Conservation (phyloP, 2,797 vertebrate species). For the Enteromius mattozi region DNA sequence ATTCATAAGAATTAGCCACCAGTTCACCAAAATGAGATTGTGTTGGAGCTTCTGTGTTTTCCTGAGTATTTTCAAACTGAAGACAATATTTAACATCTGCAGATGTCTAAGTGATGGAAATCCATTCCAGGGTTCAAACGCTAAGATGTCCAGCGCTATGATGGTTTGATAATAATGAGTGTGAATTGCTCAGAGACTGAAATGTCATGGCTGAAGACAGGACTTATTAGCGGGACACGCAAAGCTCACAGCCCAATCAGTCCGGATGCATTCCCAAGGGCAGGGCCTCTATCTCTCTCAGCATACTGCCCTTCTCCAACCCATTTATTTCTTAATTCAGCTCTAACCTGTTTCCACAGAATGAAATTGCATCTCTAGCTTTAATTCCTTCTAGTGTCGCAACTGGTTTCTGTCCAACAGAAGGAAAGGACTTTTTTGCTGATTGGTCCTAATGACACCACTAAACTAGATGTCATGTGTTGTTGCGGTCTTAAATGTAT, state of each 20-base stretch:
- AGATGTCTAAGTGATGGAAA: constrained; percentile 14
- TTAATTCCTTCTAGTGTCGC: constrained; percentile 35
- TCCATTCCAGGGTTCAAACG: neutral
- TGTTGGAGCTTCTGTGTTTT: constrained; percentile 44
- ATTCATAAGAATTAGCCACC: neutral
- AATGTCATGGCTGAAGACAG: constrained; percentile 40
- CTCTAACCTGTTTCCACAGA: constrained; percentile 42
- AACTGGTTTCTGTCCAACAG: constrained; percentile 20
- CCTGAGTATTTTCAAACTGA: constrained; percentile 48
- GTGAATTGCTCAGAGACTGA: constrained; percentile 23
- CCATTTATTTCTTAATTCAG: constrained; percentile 52
- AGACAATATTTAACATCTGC: neutral
- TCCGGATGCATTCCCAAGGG: constrained; percentile 24
- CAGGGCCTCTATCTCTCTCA: constrained; percentile 15
- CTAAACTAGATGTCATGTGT: neutral
- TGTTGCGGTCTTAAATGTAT: neutral
- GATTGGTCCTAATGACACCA: neutral
- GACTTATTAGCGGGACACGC: constrained; percentile 57
- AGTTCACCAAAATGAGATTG: neutral
- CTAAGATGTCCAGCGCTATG: constrained; percentile 15
- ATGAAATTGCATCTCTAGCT: constrained; percentile 35
- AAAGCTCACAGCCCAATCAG: constrained; percentile 62
- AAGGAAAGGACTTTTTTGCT: neutral
- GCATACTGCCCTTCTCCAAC: constrained; percentile 36
- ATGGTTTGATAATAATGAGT: constrained; percentile 40